Evolutionary conservation across 1,140 invertebrate species (phyloP).

Genomic region (Drosophila guanche): DNA sequence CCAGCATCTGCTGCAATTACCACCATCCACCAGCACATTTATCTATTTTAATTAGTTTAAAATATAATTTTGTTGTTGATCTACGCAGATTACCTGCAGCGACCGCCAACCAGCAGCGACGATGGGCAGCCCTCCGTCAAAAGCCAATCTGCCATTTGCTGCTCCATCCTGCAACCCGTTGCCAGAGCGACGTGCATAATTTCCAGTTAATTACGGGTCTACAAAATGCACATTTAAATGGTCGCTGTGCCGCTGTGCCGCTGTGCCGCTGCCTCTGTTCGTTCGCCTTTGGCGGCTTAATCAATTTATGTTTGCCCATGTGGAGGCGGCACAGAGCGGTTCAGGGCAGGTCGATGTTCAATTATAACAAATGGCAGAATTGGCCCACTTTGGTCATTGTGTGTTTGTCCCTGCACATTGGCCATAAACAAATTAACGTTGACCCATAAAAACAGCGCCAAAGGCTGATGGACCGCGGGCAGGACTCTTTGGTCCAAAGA

Average conservation of each 20-base stretch:
- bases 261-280: no score
- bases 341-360: conserved; percentile 34
- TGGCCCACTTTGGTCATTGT: conserved; percentile 44
- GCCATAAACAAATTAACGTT: conserved; percentile 52
- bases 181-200: conserved; percentile 31
- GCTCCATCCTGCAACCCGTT: conserved; percentile 5
- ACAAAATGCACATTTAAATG: conserved; percentile 63
- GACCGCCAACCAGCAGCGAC: conserved; percentile 11
- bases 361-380: conserved; percentile 68
- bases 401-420: conserved; percentile 24
- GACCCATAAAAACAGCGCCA: conserved; percentile 14
- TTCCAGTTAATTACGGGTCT: conserved; percentile 58
- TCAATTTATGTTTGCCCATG: conserved; percentile 62
- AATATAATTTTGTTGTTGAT: conserved; percentile 46
- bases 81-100: conserved; percentile 25
- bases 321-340: conserved; percentile 17
- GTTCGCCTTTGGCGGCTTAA: conserved; percentile 42
- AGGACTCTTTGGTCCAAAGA: conserved; percentile 1
- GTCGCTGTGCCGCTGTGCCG: background rate
- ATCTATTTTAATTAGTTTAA: conserved; percentile 70
- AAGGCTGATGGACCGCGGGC: conserved; percentile 22
- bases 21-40: conserved; percentile 21
- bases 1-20: conserved; percentile 26
- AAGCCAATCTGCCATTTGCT: conserved; percentile 11
- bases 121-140: background rate